A percentile compares a stretch with the other conserved stretches of the same genome.
Conservation (phyloP, 1,140 invertebrate genomes). For the Carposina sasakii region DNA sequence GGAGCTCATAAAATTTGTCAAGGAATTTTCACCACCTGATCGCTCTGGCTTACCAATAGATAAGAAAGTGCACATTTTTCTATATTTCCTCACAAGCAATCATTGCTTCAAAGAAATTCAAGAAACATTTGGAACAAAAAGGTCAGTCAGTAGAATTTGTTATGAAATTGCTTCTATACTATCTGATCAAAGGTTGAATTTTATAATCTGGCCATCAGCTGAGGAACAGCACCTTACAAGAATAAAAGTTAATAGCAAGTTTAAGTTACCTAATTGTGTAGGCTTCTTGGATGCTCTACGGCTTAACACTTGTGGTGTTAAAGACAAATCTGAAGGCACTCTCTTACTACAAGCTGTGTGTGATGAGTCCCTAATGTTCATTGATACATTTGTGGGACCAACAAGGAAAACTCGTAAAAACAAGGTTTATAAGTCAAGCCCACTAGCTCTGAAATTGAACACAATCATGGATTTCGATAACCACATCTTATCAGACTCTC, state of each 20-base stretch:
- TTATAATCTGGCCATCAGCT: conserved; percentile 58
- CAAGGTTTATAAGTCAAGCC: conserved; percentile 53
- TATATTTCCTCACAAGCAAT: conserved; percentile 49
- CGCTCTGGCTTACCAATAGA: conserved; percentile 38
- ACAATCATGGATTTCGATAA: conserved; percentile 58
- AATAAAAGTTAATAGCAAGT: conserved; percentile 51
- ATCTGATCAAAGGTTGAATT: conserved; percentile 43
- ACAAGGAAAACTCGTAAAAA: conserved; percentile 48
- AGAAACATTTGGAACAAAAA: conserved; percentile 52
- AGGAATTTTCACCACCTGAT: conserved; percentile 33
- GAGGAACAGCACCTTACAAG: conserved; percentile 63
- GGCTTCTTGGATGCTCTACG: conserved; percentile 60
- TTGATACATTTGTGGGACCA: conserved; percentile 48
- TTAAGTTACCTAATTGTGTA: conserved; percentile 62
- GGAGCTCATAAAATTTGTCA: conserved; percentile 46
- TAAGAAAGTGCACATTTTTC: conserved; percentile 60
- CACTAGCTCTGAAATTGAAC: conserved; percentile 43
- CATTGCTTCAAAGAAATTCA: conserved; percentile 51
- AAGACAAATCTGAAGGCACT: conserved; percentile 36
- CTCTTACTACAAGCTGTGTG: conserved; percentile 63
- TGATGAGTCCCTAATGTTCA: conserved; percentile 58
- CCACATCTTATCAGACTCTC: conserved; percentile 54
- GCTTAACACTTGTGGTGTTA: conserved; percentile 42
- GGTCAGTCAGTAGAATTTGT: conserved; percentile 52
- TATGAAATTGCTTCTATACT: conserved; percentile 48